Percentiles rank a stretch among this genome's conserved stretches.
Evolutionary conservation across 2,113 vertebrate genomes (phyloP).

Genomic region (Pithys albifrons): DNA sequence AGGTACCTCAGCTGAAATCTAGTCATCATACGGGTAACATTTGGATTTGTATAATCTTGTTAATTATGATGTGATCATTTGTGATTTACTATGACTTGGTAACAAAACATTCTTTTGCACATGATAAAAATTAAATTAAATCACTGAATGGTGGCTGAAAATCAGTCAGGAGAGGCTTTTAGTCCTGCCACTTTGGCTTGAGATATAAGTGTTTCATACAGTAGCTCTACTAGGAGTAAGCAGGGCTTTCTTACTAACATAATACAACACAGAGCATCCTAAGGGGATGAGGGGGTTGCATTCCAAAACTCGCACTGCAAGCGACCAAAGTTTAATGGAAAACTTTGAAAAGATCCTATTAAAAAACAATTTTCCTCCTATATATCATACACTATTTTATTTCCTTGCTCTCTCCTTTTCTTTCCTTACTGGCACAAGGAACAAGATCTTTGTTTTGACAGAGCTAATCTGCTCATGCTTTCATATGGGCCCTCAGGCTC

Average conservation of each 20-base stretch:
- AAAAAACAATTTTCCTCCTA: conserved; percentile 21
- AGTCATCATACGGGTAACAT: background rate
- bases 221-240: conserved; percentile 37
- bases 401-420: background rate
- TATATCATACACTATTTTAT: conserved; percentile 11
- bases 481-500: conserved; percentile 15
- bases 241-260: conserved; percentile 34
- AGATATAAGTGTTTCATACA: background rate
- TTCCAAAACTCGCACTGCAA: conserved; percentile 61
- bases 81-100: background rate
- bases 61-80: background rate
- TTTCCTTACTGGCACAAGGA: conserved; percentile 45
- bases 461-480: conserved; percentile 22
- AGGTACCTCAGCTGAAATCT: background rate
- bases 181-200: background rate
- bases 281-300: conserved; percentile 50
- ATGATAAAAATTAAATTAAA: background rate
- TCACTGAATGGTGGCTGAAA: background rate
- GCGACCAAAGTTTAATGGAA: conserved; percentile 54
- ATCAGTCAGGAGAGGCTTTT: background rate
- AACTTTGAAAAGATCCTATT: conserved; percentile 52
- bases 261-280: conserved; percentile 54
- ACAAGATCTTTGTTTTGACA: conserved; percentile 51
- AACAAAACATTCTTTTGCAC: background rate
- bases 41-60: background rate